phyloP scores from a whole-genome alignment of 2,113 vertebrate species.

The Caranx ignobilis region DNA sequence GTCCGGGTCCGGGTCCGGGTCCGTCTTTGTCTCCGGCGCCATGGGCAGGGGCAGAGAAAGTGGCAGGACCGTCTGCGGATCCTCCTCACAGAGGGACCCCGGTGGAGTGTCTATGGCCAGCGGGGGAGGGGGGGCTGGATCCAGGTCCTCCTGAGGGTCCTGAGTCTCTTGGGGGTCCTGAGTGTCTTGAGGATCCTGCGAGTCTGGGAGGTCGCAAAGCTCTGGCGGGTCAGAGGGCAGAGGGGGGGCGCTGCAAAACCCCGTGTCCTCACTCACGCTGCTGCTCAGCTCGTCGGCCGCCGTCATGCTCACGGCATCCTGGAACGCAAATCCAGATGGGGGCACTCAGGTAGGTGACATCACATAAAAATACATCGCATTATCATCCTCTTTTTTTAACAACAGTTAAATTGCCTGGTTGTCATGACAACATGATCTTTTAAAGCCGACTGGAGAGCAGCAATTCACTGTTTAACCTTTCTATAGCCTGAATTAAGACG shows the following conservation, averaged over 20 bases:
- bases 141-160: constrained; percentile 83
- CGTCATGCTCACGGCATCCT: constrained; percentile 86
- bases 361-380: background rate
- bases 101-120: constrained; percentile 88
- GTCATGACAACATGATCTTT: constrained; percentile 1
- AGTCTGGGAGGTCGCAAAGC: constrained; percentile 86
- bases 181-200: constrained; percentile 70
- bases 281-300: constrained; percentile 93
- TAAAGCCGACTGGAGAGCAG: background rate
- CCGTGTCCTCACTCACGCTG: constrained; percentile 92
- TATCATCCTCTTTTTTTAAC: background rate
- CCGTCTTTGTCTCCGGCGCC: constrained; percentile 33
- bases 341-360: constrained; percentile 30
- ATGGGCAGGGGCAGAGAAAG: constrained; percentile 76
- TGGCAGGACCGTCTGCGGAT: constrained; percentile 81
- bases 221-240: constrained; percentile 88
- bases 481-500: constrained; percentile 13
- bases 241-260: constrained; percentile 88
- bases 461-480: background rate
- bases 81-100: constrained; percentile 91
- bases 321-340: constrained; percentile 42
- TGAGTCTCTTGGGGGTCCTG: constrained; percentile 81
- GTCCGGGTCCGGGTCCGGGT: constrained; percentile 78
- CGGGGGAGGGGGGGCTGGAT: constrained; percentile 83
- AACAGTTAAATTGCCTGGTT: background rate